Evolutionary conservation across 2,113 vertebrate species (phyloP).

Genomic region (Ctenodactylus gundi): DNA sequence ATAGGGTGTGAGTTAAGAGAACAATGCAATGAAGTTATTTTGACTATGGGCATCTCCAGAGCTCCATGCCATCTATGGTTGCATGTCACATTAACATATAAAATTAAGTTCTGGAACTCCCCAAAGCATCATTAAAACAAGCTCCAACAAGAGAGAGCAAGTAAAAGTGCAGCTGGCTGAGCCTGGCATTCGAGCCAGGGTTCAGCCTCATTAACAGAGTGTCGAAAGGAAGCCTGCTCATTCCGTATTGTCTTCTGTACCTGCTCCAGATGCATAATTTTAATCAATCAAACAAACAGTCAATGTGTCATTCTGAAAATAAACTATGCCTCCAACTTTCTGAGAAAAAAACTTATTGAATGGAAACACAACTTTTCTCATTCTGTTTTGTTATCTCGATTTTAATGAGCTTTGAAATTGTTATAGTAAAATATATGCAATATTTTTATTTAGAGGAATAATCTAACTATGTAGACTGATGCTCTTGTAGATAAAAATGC

Average conservation of each 20-base stretch:
- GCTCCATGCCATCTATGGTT: slow-evolving; percentile 61
- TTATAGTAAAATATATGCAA: neutral
- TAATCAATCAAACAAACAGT: slow-evolving; percentile 48
- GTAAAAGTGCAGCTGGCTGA: slow-evolving; percentile 57
- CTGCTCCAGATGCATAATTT: neutral
- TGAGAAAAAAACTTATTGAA: slow-evolving; percentile 24
- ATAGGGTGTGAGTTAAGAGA: slow-evolving; percentile 23
- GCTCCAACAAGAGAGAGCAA: slow-evolving; percentile 52
- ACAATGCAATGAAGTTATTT: slow-evolving; percentile 47
- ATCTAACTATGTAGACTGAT: neutral
- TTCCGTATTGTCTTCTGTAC: slow-evolving; percentile 14
- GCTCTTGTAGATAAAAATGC: slow-evolving; percentile 35
- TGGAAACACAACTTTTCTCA: neutral
- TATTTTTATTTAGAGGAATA: neutral
- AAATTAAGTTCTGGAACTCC: slow-evolving; percentile 68
- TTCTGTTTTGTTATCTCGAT: neutral
- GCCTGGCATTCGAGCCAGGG: neutral
- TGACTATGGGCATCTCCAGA: slow-evolving; percentile 6
- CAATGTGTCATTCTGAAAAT: neutral
- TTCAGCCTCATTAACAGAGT: slow-evolving; percentile 59
- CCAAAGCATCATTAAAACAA: slow-evolving; percentile 68
- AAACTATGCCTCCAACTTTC: neutral
- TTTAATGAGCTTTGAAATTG: slow-evolving; percentile 18
- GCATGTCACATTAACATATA: slow-evolving; percentile 58
- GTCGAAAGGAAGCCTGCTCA: slow-evolving; percentile 15